A percentile compares a stretch with the other conserved stretches of the same genome.
phyloP scores from a whole-genome alignment of 2,888 invertebrate genomes.

The Ceriagrion tenellum region DNA sequence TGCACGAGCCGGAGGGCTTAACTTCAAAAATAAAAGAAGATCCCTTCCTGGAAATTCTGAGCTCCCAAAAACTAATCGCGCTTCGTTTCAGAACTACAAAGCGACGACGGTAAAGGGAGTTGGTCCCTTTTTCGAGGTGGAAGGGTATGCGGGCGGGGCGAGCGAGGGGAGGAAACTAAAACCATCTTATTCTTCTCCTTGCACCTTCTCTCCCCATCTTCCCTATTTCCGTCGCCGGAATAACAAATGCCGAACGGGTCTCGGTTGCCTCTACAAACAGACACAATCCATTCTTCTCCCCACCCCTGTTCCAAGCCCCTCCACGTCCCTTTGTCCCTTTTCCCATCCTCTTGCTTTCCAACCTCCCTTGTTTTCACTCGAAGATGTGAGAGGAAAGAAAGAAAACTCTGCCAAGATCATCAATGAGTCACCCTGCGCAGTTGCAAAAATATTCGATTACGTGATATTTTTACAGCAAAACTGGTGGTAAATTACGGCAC shows the following conservation, averaged over 20 bases:
- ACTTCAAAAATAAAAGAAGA: neutral
- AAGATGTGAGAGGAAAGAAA: constrained; percentile 19
- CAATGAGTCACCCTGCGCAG: neutral
- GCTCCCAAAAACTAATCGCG: neutral
- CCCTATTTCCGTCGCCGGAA: neutral
- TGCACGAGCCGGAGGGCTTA: neutral
- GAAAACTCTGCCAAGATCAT: neutral
- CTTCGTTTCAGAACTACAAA: neutral
- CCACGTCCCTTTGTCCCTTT: neutral
- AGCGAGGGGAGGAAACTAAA: neutral
- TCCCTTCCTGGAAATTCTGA: neutral
- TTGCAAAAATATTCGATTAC: neutral
- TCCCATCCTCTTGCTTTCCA: neutral
- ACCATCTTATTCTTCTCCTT: neutral
- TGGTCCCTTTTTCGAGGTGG: neutral
- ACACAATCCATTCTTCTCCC: neutral
- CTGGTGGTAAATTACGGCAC: neutral
- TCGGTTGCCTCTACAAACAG: neutral
- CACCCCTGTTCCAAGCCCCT: neutral
- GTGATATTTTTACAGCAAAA: neutral
- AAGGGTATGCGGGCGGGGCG: neutral
- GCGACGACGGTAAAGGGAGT: neutral
- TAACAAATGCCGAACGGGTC: constrained; percentile 2
- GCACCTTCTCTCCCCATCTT: neutral
- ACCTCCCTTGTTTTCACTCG: neutral